Base-by-base conservation (phyloP, 2,113 vertebrate genomes). In the Hiodon alosoides region DNA sequence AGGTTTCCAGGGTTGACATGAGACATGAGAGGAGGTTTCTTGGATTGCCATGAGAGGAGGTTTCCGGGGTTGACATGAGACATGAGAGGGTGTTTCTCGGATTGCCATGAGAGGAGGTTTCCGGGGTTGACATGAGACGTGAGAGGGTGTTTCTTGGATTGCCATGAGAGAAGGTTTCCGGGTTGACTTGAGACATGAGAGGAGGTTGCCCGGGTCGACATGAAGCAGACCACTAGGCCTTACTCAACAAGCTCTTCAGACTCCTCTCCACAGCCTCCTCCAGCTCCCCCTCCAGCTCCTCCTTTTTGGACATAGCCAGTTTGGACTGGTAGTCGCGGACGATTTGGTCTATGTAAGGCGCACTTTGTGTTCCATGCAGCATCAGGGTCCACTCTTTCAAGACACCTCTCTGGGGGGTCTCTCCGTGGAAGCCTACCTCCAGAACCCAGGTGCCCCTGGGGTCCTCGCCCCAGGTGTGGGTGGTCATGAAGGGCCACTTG, bases 401-500 rank as follows among this genome's bases (percentile, higher is more conserved):
- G 85, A 94, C 83, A 0, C 98, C 98, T 4, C 83, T 92, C 86
- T 98, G 95, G 0, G 92, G 90, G n/a, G 89, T 68, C 0, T 90
- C 89, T 9, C 95, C 93, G 0, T 90, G 89, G 85, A 99, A 98
- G 55, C 95, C 94, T 65, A 96, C 87, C 86, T 99, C 97, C 71
- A 99, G 89, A 66, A 92, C 87, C 98, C 98, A 99, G 82, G 91
- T 94, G 74, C 98, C 98, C 54, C 96, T 90, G 17, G 98, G 97
- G 59, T 99, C 97, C 86, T 99, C 98, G 16, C 97, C 98, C 98
- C 98, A 99, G 2, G 96, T 96, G 85, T 99, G 98, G 47, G 94
- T 97, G 74, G 97, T 99, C 98, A 99, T 99, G 90, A 99, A 99
- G 84, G 98, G 98, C 98, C 98, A 99, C 82, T 98, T 98, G 90